Conservation (phyloP, 2,113 vertebrate genomes). For the Trogon surrucura region DNA sequence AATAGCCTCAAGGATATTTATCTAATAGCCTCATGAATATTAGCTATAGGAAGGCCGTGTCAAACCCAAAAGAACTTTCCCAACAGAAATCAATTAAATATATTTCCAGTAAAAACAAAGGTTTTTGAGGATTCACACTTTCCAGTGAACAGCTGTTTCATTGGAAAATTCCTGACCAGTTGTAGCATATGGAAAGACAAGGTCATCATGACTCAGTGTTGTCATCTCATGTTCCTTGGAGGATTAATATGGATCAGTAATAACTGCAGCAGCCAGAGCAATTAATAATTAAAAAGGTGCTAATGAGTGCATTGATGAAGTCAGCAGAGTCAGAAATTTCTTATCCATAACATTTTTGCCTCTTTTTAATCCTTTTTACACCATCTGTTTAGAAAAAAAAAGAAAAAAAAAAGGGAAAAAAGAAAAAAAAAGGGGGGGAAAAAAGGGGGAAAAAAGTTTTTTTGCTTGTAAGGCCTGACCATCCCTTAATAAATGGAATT, state of each 20-base stretch:
- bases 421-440: no score
- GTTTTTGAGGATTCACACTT: neutral
- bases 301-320: neutral
- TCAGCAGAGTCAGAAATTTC: conserved; percentile 40
- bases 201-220: neutral
- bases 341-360: neutral
- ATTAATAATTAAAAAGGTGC: conserved; percentile 54
- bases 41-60: neutral
- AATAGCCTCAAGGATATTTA: neutral
- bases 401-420: no score
- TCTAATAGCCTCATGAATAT: neutral
- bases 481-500: neutral
- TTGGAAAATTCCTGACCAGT: conserved; percentile 39
- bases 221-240: neutral
- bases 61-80: neutral
- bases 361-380: neutral
- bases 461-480: neutral
- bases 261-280: conserved; percentile 24
- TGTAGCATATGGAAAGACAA: conserved; percentile 3
- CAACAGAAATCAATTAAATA: neutral
- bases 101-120: neutral
- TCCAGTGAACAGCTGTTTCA: neutral
- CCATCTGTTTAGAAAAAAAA: neutral
- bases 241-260: conserved; percentile 56
- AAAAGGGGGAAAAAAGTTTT: neutral